These are phyloP conservation scores for Gasteruption jaculator DNA, from an alignment of 2,888 invertebrate genomes.

Conservation along the genomic window DNA sequence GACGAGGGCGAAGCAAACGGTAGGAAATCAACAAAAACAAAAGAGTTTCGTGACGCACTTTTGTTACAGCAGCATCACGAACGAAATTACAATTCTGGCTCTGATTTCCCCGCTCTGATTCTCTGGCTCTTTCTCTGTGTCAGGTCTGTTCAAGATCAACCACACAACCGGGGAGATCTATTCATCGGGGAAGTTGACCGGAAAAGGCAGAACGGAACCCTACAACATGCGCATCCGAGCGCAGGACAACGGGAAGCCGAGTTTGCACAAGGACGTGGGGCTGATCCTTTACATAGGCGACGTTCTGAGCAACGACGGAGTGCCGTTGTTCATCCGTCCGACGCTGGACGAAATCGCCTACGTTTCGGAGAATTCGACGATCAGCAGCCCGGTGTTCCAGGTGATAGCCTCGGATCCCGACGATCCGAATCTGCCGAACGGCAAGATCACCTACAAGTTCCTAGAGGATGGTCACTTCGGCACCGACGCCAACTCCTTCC, in stretches of 20 bases:
- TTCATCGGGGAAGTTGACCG: slow-evolving; percentile 65
- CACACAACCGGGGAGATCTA: slow-evolving; percentile 63
- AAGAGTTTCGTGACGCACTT: too few species aligned
- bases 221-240: slow-evolving; percentile 67
- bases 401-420: slow-evolving; percentile 76
- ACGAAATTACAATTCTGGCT: too few species aligned
- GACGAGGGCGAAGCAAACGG: slow-evolving; percentile 72
- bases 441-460: slow-evolving; percentile 67
- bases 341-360: slow-evolving; percentile 66
- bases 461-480: slow-evolving; percentile 62
- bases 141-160: slow-evolving; percentile 67
- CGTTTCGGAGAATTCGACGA: slow-evolving; percentile 70
- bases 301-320: slow-evolving; percentile 76
- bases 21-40: too few species aligned
- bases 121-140: too few species aligned
- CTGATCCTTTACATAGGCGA: slow-evolving; percentile 71
- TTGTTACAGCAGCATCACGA: too few species aligned
- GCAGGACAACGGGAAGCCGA: slow-evolving; percentile 64
- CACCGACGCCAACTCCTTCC: slow-evolving; percentile 43
- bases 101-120: too few species aligned
- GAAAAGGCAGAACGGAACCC: slow-evolving; percentile 71
- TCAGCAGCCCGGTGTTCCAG: slow-evolving; percentile 71
- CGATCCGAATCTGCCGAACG: slow-evolving; percentile 71
- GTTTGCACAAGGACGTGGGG: slow-evolving; percentile 60
- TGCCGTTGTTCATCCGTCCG: slow-evolving; percentile 70